Evolutionary conservation across 2,113 vertebrate genomes (phyloP).

Genomic region (Sylvilagus bachmani): DNA sequence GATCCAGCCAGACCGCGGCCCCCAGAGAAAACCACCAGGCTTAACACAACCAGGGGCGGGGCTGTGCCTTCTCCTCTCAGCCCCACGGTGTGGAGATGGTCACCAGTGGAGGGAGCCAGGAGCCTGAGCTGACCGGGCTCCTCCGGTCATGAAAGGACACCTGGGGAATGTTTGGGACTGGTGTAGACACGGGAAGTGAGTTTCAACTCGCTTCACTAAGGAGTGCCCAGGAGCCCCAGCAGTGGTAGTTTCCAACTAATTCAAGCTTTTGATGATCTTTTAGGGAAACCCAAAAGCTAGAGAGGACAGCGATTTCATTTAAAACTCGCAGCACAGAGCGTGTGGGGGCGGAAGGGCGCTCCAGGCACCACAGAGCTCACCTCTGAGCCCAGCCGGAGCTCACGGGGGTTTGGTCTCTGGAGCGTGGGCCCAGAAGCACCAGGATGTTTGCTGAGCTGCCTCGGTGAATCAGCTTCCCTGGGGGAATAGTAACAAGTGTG

Average conservation of each 20-base stretch:
- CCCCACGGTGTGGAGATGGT: fast-evolving
- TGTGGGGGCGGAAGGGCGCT: background rate
- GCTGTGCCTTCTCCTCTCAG: fast-evolving
- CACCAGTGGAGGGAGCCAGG: fast-evolving
- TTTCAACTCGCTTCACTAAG: background rate
- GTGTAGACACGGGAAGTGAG: fast-evolving
- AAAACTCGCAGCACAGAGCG: background rate
- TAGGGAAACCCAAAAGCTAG: background rate
- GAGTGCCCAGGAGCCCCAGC: background rate
- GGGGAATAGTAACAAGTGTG: background rate
- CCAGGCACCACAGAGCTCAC: too few species aligned
- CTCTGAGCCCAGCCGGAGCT: background rate
- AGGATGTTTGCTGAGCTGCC: background rate
- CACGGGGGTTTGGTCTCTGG: background rate
- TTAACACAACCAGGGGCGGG: fast-evolving
- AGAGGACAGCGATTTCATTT: background rate
- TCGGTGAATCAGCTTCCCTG: background rate
- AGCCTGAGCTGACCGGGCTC: fast-evolving
- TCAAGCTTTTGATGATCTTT: background rate
- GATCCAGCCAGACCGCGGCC: background rate
- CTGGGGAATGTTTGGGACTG: fast-evolving
- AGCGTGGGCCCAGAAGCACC: background rate
- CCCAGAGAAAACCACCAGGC: fast-evolving
- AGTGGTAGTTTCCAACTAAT: background rate
- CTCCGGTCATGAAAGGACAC: fast-evolving